Percentiles rank a stretch among this genome's conserved stretches.
Conservation (phyloP, 2,797 vertebrate species). For the Pterois miles region DNA sequence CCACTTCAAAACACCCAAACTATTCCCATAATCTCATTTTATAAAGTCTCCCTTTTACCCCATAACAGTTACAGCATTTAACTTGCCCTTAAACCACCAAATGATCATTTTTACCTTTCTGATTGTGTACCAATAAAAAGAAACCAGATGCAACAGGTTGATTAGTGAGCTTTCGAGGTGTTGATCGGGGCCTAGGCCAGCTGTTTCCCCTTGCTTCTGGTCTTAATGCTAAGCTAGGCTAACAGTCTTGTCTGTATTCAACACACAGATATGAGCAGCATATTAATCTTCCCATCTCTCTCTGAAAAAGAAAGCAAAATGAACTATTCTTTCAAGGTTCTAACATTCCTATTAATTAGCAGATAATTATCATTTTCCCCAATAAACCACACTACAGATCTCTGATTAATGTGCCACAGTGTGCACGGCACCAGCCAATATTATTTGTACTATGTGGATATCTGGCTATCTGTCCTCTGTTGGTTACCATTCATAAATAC, state of each 20-base stretch:
- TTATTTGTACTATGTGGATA: neutral
- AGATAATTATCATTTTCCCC: neutral
- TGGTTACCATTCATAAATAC: constrained; percentile 25
- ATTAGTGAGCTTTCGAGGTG: neutral
- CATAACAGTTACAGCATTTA: neutral
- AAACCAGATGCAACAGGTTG: too few relatives aligned
- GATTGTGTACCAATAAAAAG: too few relatives aligned
- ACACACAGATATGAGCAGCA: neutral
- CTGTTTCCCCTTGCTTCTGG: neutral
- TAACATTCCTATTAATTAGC: neutral
- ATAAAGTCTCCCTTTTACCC: too few relatives aligned
- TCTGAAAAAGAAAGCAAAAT: neutral
- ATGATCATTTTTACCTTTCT: too few relatives aligned
- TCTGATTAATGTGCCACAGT: constrained; percentile 21
- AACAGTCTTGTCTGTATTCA: neutral
- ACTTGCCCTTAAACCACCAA: neutral
- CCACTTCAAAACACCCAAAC: too few relatives aligned
- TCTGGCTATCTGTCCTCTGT: neutral
- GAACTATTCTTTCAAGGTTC: neutral
- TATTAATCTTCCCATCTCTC: too few relatives aligned
- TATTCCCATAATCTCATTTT: too few relatives aligned
- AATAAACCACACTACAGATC: neutral
- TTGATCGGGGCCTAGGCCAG: neutral
- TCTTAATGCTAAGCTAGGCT: neutral
- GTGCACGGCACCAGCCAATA: neutral